Base-by-base conservation (phyloP, 2,888 invertebrate genomes). In the Phorcus lineatus region DNA sequence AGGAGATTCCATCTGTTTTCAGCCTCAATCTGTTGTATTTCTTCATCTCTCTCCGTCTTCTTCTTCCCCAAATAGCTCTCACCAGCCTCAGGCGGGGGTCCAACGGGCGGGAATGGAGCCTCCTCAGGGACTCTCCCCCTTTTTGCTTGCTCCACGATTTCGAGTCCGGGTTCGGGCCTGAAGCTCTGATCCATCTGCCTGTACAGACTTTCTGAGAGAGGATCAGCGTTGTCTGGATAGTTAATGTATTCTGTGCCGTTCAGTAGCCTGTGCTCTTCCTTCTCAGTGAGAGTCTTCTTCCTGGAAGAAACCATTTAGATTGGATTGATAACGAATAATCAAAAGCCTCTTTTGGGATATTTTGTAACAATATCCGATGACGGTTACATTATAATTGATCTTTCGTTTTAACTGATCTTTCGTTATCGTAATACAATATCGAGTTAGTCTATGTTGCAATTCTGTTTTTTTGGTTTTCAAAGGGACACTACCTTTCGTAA, bases 21-120 rank as follows among this genome's bases (percentile, higher is more conserved):
- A 0, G 92, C 92, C 81, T 92, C 92, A 22, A 92, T 88, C 81
- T 92, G 90, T 80, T 92, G 92, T 47, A 89, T 79, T 36, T 83
- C 78, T 11, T 85, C 79, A 19, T 85, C 77, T 76, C 83, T 84
- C 47, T 85, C 83, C 31, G 80, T 78, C 80, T 88, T 88, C n/a
- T 85, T 82, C 22, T 86, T 85, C 19, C 85, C 80, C 40, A 89
- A 84, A 76, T 88, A 88, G 7, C 82, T 47, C 28, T 85, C 86
- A 66, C 84, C 86, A 2, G 83, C 82, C 0, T 81, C 84, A 0
- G 81, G 84, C 13, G 88, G 87, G 9, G 84, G 82, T 17, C 79
- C 87, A 53, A 87, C 84, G 9, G 86, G 86, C 11, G 82, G 81
- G 74, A 82, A 88, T 0, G 89, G 88, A 9, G 84, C 82, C n/a